Evolutionary conservation across 92 coral and sea anemone genomes (phyloP).

Genomic region (Nematostella vectensis): DNA sequence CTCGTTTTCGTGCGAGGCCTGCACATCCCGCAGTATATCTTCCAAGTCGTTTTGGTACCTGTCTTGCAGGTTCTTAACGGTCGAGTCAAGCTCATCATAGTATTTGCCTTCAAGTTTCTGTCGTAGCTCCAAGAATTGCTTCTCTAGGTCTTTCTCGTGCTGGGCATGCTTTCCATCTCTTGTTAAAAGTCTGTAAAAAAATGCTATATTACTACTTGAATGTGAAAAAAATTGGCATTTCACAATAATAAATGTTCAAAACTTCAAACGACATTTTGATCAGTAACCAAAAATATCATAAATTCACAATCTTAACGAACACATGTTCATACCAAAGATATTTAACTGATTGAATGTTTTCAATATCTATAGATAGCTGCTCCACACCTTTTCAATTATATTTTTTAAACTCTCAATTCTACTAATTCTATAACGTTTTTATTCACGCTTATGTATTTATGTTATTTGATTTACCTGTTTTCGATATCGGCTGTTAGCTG

Average conservation of each 20-base stretch:
- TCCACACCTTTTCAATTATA: too few species aligned
- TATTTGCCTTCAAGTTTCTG: conserved; percentile 60
- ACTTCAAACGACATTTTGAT: too few species aligned
- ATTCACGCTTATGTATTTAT: too few species aligned
- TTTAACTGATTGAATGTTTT: too few species aligned
- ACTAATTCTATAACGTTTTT: too few species aligned
- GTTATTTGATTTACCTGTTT: too few species aligned
- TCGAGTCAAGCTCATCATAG: conserved; percentile 57
- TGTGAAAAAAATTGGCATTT: neutral
- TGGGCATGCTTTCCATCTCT: conserved; percentile 61
- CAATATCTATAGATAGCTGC: too few species aligned
- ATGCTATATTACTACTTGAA: too few species aligned
- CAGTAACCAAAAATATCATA: too few species aligned
- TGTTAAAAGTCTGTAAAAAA: conserved; percentile 47
- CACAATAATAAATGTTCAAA: neutral
- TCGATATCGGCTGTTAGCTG: conserved; percentile 75
- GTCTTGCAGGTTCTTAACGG: conserved; percentile 62
- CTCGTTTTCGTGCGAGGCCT: conserved; percentile 48
- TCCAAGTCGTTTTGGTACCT: conserved; percentile 66
- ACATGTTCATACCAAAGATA: too few species aligned
- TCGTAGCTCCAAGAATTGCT: conserved; percentile 45
- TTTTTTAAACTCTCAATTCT: too few species aligned
- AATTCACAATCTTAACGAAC: too few species aligned
- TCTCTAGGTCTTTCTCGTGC: conserved; percentile 57
- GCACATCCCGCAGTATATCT: conserved; percentile 50